Base-by-base conservation (phyloP, 1,140 invertebrate species). In the Drosophila carrolli region DNA sequence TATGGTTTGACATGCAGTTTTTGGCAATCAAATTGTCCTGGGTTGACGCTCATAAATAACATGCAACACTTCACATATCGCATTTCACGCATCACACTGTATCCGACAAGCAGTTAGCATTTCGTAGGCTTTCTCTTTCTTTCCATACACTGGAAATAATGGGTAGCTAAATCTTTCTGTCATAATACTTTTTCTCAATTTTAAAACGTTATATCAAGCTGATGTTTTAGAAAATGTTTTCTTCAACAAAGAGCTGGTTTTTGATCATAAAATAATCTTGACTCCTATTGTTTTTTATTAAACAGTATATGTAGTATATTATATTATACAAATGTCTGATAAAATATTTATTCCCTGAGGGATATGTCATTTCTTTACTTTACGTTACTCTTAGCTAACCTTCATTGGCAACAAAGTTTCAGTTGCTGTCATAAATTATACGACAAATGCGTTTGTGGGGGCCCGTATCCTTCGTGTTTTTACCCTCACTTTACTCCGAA, bases 361-460 rank as follows among this genome's bases (percentile, higher is more conserved):
- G 11, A 9, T 7, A 19, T 51, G 23, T 38, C 10, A 13, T 40
- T 56, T 41, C 13, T 8, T 35, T 27, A 1, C 35, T 4, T 5
- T 5, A 0, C 32, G 13, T 29, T 13, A 9, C 8, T 37, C 23
- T 11, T n/a, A 6, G 1, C 10, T 55, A 55, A 65, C 65, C 44
- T 37, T 50, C 65, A 50, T 9, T 14, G 29, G 51, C 75, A 71
- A 72, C 66, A 62, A 71, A 59, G 55, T 71, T 68, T 61, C 50
- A 58, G 61, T 55, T 65, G 55, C 38, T 71, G 79, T 83, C 79
- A 88, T 88, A 88, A 88, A 88, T 88, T 88, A 88, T 88, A 88
- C 83, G 83, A 88, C 83, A 88, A 88, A 88, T 83, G 83, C 83
- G 79, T 88, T 88, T 88, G 84, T 75, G 78, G 59, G 56, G 44